Conservation (phyloP, 2,113 vertebrate genomes). For the Cromileptes altivelis region DNA sequence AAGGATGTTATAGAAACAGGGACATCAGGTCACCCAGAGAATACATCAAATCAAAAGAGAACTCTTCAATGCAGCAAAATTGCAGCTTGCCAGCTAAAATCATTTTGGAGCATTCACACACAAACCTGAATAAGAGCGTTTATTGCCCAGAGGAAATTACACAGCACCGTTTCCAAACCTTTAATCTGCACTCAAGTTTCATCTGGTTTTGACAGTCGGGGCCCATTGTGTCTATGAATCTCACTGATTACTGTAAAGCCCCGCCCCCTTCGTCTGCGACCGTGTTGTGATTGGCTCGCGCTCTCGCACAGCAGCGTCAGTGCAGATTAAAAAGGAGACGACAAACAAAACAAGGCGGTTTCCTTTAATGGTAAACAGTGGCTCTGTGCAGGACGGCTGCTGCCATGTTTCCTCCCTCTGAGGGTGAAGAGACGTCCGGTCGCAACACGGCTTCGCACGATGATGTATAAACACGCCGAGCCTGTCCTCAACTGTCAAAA, state of each 20-base stretch:
- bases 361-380: neutral
- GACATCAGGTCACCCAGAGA: neutral
- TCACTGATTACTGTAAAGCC: constrained; percentile 33
- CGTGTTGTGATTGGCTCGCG: constrained; percentile 55
- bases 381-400: neutral
- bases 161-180: neutral
- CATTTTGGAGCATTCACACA: constrained; percentile 38
- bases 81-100: constrained; percentile 18
- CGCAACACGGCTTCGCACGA: neutral
- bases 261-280: neutral
- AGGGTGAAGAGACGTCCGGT: neutral
- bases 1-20: too few relatives aligned
- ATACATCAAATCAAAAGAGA: neutral
- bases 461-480: neutral
- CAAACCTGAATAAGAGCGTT: constrained; percentile 40
- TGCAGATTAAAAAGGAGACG: neutral
- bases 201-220: constrained; percentile 26
- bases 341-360: constrained; percentile 29
- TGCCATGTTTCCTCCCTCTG: constrained; percentile 30
- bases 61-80: neutral
- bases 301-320: neutral
- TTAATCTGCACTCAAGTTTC: constrained; percentile 39
- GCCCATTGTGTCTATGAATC: constrained; percentile 15
- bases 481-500: constrained; percentile 10
- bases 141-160: constrained; percentile 44